A percentile compares a stretch with the other conserved stretches of the same genome.
phyloP scores from a whole-genome alignment of 1,140 invertebrate species.

The Venturia canescens region DNA sequence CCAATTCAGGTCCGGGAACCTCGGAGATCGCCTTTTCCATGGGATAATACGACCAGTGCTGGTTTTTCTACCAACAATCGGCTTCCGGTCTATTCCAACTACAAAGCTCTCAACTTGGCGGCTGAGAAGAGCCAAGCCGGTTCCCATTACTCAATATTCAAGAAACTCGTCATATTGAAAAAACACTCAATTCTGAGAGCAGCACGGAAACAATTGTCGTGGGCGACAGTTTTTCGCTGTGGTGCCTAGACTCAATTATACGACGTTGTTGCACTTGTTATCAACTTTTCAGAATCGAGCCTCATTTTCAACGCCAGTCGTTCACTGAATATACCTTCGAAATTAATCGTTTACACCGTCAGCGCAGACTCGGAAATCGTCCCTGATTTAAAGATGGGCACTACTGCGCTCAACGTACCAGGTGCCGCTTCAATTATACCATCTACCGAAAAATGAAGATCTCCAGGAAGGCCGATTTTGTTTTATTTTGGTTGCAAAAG shows the following conservation, averaged over 20 bases:
- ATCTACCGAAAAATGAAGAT: neutral
- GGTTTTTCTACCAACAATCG: slow-evolving; percentile 79
- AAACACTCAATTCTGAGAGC: slow-evolving; percentile 71
- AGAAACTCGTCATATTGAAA: slow-evolving; percentile 73
- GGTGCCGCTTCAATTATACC: slow-evolving; percentile 56
- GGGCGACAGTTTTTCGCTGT: slow-evolving; percentile 68
- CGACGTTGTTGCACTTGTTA: slow-evolving; percentile 48
- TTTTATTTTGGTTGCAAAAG: too few species aligned
- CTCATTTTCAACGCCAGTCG: slow-evolving; percentile 53
- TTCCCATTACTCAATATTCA: slow-evolving; percentile 78
- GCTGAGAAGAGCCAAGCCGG: slow-evolving; percentile 63
- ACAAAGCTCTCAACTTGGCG: slow-evolving; percentile 77
- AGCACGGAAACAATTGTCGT: slow-evolving; percentile 64
- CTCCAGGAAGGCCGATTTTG: too few species aligned
- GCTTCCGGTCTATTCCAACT: slow-evolving; percentile 81
- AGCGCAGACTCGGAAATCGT: slow-evolving; percentile 49
- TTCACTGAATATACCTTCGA: slow-evolving; percentile 57
- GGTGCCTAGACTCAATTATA: slow-evolving; percentile 44
- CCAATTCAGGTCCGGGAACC: slow-evolving; percentile 77
- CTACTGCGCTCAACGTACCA: slow-evolving; percentile 42
- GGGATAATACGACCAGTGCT: slow-evolving; percentile 82
- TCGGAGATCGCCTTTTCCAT: slow-evolving; percentile 87
- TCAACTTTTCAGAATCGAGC: slow-evolving; percentile 55
- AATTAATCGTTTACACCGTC: slow-evolving; percentile 52
- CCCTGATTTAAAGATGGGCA: neutral